Evolutionary conservation across 2,888 invertebrate species (phyloP), one percentile per base, ranked within the genome.

Genomic region (Eilema depressum): DNA sequence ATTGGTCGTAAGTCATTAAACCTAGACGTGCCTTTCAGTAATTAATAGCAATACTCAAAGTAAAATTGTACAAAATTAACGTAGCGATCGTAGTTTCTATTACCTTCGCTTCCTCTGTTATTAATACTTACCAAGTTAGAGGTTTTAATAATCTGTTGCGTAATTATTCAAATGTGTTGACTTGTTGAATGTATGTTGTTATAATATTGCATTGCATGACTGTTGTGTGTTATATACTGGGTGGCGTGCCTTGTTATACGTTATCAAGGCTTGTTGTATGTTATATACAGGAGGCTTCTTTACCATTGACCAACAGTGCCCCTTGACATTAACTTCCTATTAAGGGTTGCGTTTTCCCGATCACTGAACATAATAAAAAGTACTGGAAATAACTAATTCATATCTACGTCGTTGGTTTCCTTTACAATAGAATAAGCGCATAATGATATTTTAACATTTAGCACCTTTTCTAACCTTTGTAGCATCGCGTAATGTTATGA

Each of bases 291-390:
- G 14, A 62, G 56, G 56, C 5, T 17, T 63, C 25, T 69, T 57
- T 63, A 41, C 64, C 74, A 77, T 75, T 88, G 85, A 84, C 87
- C 85, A 86, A 78, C 79, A 82, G 76, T 88, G 88, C 89, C 89
- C 86, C 77, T 79, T 79, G 80, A 75, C 82, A 79, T 79, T 81
- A 81, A 80, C 81, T 81, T 76, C 73, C 74, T 69, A 72, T 62
- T 30, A 75, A 83, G 83, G 86, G 86, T 78, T 83, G 85, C 81
- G 83, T 86, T 87, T 88, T 85, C 84, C 78, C 83, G 86, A 87
- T 85, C 87, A 86, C 82, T 84, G 84, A 82, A 77, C 88, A 83
- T 76, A 80, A 74, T 82, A 83, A 86, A 81, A 85, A 77, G 69
- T 81, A 74, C 81, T 86, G 82, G 80, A 85, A 83, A 85, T 76